Percentiles rank a stretch among this genome's conserved stretches.
phyloP scores from a whole-genome alignment of 2,113 vertebrate species.

The Gopherus evgoodei region DNA sequence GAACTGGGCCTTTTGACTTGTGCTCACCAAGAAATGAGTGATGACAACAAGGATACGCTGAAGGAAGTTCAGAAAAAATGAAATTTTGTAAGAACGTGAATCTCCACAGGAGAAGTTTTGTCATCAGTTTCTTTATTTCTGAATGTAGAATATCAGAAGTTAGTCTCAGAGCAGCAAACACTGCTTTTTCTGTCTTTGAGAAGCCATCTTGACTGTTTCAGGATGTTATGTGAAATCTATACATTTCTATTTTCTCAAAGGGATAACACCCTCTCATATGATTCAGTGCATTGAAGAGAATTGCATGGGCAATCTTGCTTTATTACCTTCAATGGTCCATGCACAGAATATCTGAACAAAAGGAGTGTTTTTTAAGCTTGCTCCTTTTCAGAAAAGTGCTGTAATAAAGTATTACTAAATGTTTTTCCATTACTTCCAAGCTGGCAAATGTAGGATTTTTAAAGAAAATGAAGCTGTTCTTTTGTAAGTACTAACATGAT shows the following conservation, averaged over 20 bases:
- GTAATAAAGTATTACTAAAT: constrained; percentile 20
- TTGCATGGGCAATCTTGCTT: constrained; percentile 48
- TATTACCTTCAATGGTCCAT: constrained; percentile 55
- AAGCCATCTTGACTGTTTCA: constrained; percentile 24
- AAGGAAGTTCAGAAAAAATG: background rate
- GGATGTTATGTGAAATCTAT: constrained; percentile 36
- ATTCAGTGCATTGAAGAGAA: constrained; percentile 46
- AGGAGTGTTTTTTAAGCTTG: constrained; percentile 10
- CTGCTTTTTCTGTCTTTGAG: background rate
- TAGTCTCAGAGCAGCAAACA: background rate
- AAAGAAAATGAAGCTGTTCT: constrained; percentile 19
- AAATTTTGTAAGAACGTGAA: background rate
- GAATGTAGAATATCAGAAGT: background rate
- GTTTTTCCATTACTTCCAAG: constrained; percentile 16
- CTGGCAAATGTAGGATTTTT: background rate
- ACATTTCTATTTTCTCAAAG: constrained; percentile 48
- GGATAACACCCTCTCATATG: constrained; percentile 16
- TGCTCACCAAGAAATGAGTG: background rate
- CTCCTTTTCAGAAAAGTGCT: constrained; percentile 14
- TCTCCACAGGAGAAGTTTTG: background rate
- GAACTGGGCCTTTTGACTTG: background rate
- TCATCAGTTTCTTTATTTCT: background rate
- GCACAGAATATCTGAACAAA: constrained; percentile 38
- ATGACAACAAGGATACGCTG: background rate
- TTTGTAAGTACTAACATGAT: background rate